Evolutionary conservation across 2,888 invertebrate genomes (phyloP), one percentile per base, ranked within the genome.

Genomic region (Cenopis cana): DNA sequence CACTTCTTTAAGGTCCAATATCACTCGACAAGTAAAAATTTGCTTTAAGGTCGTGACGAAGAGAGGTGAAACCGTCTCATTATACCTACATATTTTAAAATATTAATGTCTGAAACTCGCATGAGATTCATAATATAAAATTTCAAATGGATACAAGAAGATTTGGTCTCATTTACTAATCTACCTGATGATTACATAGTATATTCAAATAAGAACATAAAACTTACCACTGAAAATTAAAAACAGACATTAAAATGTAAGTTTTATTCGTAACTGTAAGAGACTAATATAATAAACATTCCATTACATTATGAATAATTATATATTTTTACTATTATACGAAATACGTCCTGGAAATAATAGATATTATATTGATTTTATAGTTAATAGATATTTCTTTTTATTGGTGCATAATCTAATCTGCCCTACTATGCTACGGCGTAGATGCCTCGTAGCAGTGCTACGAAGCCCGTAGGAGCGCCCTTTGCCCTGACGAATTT

Each of bases 381-480:
- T n/a, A n/a, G n/a, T n/a, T 38, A 14, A n/a, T 8, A 46, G 1
- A 46, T 46, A 2, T 14, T n/a, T n/a, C 46, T 46, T 46, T n/a
- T 46, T 46, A 6, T n/a, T 46, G 9, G 41, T 9, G 8, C 41
- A 38, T 36, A 46, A n/a, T 46, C n/a, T 62, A 14, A 4, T 52
- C n/a, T 29, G 38, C 38, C 52, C 52, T 55, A 24, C 56, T 65
- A 64, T 54, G 66, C 79, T 80, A 80, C 79, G 79, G 29, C 80
- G 80, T 80, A 80, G 80, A 77, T 69, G 20, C 61, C 64, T 54
- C 76, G 73, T 61, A 68, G 69, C 67, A 67, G 57, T 54, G 71
- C 71, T 71, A 71, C 71, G 69, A 56, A 50, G 29, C 36, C 49
- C 55, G 65, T 59, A 61, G 66, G 38, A 49, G 36, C 18, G 57